These are phyloP conservation scores for Malurus leucopterus DNA, from an alignment of 2,797 vertebrate species.

Conservation along the genomic window DNA sequence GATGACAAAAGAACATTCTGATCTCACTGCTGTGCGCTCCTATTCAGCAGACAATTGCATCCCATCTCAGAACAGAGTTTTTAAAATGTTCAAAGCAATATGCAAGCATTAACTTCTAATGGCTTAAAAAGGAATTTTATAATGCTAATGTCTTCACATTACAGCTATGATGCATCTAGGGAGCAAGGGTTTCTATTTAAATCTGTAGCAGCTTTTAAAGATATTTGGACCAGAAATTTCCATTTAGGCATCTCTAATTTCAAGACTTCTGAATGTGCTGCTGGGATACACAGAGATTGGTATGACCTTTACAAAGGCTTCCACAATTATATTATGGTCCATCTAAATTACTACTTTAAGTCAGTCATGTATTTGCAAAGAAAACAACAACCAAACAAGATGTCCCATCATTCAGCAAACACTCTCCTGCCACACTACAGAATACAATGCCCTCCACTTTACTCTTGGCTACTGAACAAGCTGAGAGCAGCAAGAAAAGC, in stretches of 20 bases:
- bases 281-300: background rate
- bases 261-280: background rate
- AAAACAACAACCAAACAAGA: background rate
- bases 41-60: conserved; percentile 36
- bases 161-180: background rate
- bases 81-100: background rate
- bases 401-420: background rate
- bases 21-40: conserved; percentile 20
- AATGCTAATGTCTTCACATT: conserved; percentile 23
- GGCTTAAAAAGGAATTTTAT: conserved; percentile 16
- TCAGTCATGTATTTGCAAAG: background rate
- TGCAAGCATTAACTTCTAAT: conserved; percentile 28
- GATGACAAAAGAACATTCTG: conserved; percentile 27
- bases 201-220: background rate
- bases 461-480: background rate
- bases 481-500: background rate
- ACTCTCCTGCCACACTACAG: background rate
- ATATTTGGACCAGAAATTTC: conserved; percentile 2
- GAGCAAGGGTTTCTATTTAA: background rate
- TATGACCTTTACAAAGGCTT: background rate
- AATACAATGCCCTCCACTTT: background rate
- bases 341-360: background rate
- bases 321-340: background rate
- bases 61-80: background rate
- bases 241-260: conserved; percentile 8